A percentile compares a stretch with the other conserved stretches of the same genome.
Conservation (phyloP, 1,140 invertebrate genomes). For the Aphelinus certus region DNA sequence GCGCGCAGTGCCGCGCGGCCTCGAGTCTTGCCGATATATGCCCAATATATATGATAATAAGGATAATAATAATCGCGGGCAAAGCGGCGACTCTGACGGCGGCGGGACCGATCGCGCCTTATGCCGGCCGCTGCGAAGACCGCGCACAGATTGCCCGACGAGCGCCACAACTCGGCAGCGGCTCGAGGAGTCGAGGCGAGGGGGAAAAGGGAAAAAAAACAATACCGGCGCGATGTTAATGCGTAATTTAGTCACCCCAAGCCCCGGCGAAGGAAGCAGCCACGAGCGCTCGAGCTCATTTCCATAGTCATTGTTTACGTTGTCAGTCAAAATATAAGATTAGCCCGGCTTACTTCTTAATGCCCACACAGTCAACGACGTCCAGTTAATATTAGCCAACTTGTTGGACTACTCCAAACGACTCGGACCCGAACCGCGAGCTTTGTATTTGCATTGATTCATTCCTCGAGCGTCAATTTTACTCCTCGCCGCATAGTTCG, state of each 20-base stretch:
- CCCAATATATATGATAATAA: slow-evolving; percentile 65
- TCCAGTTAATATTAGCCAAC: neutral
- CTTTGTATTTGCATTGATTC: slow-evolving; percentile 7
- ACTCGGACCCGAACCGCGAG: neutral
- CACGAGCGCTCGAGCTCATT: neutral
- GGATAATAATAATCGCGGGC: slow-evolving; percentile 60
- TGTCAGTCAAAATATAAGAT: slow-evolving; percentile 17
- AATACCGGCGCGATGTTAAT: slow-evolving; percentile 30
- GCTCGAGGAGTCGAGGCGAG: slow-evolving; percentile 39
- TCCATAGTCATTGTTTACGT: slow-evolving; percentile 18
- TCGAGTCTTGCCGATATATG: neutral
- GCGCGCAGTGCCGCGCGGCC: neutral
- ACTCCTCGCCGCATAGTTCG: too few relatives aligned
- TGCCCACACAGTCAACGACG: neutral
- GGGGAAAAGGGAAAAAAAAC: slow-evolving; percentile 32
- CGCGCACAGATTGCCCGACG: neutral
- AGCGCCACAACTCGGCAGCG: slow-evolving; percentile 27
- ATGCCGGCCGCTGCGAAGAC: neutral
- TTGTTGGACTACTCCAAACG: neutral
- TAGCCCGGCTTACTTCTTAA: neutral
- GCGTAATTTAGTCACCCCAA: slow-evolving; percentile 2
- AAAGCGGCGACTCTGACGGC: slow-evolving; percentile 49
- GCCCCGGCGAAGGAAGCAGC: neutral
- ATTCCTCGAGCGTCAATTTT: too few relatives aligned
- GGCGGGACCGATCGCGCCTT: neutral